A percentile compares a stretch with the other conserved stretches of the same genome.
Conservation (phyloP, 2,113 vertebrate species). For the Lathamus discolor region DNA sequence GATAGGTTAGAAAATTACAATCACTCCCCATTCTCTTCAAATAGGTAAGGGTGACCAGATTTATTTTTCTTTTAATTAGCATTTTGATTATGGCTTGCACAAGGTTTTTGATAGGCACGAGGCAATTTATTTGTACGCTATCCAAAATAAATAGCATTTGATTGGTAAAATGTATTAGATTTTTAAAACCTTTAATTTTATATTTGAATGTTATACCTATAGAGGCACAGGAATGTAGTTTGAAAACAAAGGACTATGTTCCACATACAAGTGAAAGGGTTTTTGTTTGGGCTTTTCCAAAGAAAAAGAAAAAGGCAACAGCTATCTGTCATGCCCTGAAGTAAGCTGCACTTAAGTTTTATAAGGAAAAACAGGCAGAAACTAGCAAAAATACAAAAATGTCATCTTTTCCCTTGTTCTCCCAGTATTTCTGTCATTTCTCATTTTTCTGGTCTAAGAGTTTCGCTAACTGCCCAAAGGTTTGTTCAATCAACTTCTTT, state of each 20-base stretch:
- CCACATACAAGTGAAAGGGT: neutral
- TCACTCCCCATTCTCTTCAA: neutral
- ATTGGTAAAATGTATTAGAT: neutral
- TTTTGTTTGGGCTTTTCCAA: neutral
- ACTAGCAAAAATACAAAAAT: neutral
- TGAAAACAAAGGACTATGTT: neutral
- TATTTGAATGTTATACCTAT: neutral
- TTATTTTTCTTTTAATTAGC: neutral
- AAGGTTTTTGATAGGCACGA: neutral
- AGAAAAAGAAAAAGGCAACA: neutral
- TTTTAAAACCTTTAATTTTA: neutral
- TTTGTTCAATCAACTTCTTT: neutral
- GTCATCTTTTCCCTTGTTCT: neutral
- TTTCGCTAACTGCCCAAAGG: neutral
- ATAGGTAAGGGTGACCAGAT: neutral
- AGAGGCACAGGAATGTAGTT: neutral
- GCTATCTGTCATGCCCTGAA: neutral
- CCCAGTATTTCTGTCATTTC: constrained; percentile 1
- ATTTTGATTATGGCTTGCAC: neutral
- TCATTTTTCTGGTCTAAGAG: constrained; percentile 4
- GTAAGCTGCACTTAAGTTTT: neutral
- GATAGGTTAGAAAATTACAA: neutral
- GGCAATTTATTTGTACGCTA: neutral
- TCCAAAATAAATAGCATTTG: neutral
- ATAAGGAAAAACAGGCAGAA: neutral